A percentile compares a stretch with the other conserved stretches of the same genome.
These are phyloP conservation scores for Neogobius melanostomus DNA, from an alignment of 2,113 vertebrate species.

Conservation along the genomic window DNA sequence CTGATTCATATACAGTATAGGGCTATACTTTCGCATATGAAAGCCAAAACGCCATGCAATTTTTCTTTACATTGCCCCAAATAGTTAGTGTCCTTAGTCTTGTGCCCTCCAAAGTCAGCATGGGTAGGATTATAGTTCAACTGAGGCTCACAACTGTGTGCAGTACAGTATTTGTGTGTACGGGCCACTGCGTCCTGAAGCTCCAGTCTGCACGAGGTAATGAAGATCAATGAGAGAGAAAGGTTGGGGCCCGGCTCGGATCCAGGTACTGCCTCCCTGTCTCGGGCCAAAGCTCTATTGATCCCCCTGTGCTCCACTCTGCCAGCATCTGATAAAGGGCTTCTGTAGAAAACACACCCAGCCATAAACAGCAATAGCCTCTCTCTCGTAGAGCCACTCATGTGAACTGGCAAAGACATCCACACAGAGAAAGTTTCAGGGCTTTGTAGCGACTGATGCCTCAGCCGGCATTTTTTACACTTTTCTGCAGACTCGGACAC, in stretches of 20 bases:
- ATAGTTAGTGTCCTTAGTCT: slow-evolving; percentile 1
- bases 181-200: slow-evolving; percentile 39
- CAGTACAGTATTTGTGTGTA: slow-evolving; percentile 33
- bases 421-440: slow-evolving; percentile 24
- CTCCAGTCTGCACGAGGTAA: slow-evolving; percentile 67
- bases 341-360: slow-evolving; percentile 29
- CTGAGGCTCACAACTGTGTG: slow-evolving; percentile 7
- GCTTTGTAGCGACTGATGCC: slow-evolving; percentile 46
- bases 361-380: slow-evolving; percentile 20
- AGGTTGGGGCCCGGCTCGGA: slow-evolving; percentile 66
- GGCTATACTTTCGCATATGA: background rate
- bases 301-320: slow-evolving; percentile 70
- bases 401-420: slow-evolving; percentile 51
- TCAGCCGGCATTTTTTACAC: slow-evolving; percentile 52
- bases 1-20: background rate
- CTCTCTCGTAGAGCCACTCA: slow-evolving; percentile 31
- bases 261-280: slow-evolving; percentile 75
- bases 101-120: slow-evolving; percentile 15
- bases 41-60: background rate
- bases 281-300: slow-evolving; percentile 76
- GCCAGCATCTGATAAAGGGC: slow-evolving; percentile 75
- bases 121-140: slow-evolving; percentile 10
- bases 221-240: slow-evolving; percentile 79
- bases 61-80: background rate
- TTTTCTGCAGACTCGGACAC: slow-evolving; percentile 64